These are phyloP conservation scores for Clepsis dumicolana DNA, from an alignment of 2,888 invertebrate species.

Conservation along the genomic window DNA sequence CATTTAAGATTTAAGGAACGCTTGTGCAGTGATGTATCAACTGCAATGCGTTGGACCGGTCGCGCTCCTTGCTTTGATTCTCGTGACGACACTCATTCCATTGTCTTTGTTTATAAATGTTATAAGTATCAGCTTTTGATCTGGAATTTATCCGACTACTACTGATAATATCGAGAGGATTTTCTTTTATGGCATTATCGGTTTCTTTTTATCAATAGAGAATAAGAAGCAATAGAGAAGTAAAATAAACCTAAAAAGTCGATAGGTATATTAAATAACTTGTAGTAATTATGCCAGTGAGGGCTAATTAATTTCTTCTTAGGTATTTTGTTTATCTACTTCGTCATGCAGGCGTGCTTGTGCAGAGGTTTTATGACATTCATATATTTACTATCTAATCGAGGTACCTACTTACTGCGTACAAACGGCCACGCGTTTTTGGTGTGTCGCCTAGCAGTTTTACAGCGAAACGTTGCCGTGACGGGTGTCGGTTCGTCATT, in stretches of 20 bases:
- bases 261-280: neutral
- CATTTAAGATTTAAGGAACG: neutral
- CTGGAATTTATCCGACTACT: neutral
- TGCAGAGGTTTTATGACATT: neutral
- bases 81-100: neutral
- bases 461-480: slow-evolving; percentile 22
- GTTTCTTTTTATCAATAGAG: neutral
- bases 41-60: neutral
- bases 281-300: neutral
- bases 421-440: slow-evolving; percentile 26
- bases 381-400: slow-evolving; percentile 10
- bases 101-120: neutral
- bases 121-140: slow-evolving; percentile 2
- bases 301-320: neutral
- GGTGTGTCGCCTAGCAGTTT: slow-evolving; percentile 33
- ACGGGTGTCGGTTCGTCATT: slow-evolving; percentile 26
- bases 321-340: neutral
- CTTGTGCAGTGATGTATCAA: slow-evolving; percentile 3
- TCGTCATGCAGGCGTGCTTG: neutral
- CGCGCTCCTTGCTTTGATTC: neutral
- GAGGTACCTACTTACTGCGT: slow-evolving; percentile 6
- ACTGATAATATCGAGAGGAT: slow-evolving; percentile 1
- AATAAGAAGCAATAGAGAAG: neutral
- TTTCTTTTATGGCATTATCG: slow-evolving; percentile 6
- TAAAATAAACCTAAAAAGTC: neutral